These are phyloP conservation scores for Buceros bicornis DNA, from an alignment of 2,797 vertebrate species.

Conservation along the genomic window DNA sequence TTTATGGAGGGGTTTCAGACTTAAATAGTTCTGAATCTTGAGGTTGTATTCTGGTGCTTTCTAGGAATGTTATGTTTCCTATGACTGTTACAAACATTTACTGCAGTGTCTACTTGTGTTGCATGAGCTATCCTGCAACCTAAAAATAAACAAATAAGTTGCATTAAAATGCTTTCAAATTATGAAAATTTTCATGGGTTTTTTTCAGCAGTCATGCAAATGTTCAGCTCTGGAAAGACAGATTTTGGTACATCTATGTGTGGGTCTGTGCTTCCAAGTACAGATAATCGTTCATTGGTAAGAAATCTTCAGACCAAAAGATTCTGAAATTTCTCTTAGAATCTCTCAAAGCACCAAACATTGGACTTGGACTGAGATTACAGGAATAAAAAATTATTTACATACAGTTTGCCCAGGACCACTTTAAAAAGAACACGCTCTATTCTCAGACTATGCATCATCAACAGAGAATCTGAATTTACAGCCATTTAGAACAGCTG, in stretches of 20 bases:
- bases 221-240: not conserved
- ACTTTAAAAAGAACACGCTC: not conserved
- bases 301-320: not conserved
- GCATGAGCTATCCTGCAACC: not conserved
- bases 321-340: not conserved
- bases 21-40: constrained; percentile 11
- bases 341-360: not conserved
- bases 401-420: not conserved
- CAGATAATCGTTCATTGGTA: not conserved
- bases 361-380: not conserved
- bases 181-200: not conserved
- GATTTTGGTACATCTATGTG: not conserved
- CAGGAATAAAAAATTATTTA: not conserved
- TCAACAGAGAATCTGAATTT: not conserved
- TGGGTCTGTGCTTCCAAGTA: not conserved
- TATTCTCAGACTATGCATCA: not conserved
- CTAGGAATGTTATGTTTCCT: not conserved
- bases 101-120: not conserved
- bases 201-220: not conserved
- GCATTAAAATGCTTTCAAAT: not conserved
- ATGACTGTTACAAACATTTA: not conserved
- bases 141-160: not conserved
- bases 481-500: not conserved
- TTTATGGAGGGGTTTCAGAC: not conserved
- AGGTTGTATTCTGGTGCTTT: not conserved